Conservation (phyloP, 2,113 vertebrate species). For the Hippocampus guttulatus region DNA sequence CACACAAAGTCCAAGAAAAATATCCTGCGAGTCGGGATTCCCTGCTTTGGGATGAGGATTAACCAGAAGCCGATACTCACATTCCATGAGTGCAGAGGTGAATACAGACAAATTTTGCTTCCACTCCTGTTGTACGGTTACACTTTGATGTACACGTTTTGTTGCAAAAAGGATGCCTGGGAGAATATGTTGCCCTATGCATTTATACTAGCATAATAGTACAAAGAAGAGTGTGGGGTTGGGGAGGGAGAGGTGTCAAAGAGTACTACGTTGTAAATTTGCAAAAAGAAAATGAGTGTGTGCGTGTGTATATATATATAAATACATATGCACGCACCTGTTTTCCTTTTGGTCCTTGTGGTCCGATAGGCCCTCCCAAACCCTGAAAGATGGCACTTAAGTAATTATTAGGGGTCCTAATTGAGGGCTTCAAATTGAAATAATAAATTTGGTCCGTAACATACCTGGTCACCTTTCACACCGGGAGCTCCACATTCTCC, state of each 20-base stretch:
- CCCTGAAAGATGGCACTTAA: constrained; percentile 58
- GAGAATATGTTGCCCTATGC: neutral
- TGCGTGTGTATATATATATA: too few relatives aligned
- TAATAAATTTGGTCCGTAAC: constrained; percentile 22
- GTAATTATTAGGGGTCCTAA: constrained; percentile 6
- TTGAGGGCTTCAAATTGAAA: neutral
- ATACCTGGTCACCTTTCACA: constrained; percentile 79
- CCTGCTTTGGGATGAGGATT: constrained; percentile 66
- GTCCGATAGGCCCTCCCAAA: constrained; percentile 65
- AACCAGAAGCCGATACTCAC: constrained; percentile 70
- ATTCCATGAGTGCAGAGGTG: constrained; percentile 74
- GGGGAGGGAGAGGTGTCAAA: neutral
- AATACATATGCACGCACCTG: constrained; percentile 61
- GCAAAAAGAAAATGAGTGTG: too few relatives aligned
- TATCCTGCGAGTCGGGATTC: constrained; percentile 69
- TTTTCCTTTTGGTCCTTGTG: constrained; percentile 72
- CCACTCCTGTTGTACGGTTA: constrained; percentile 38
- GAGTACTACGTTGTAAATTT: neutral
- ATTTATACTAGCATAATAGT: neutral
- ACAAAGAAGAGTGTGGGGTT: neutral
- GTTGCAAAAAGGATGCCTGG: neutral
- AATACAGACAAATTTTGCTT: constrained; percentile 37
- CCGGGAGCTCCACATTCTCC: constrained; percentile 84
- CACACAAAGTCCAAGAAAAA: constrained; percentile 71
- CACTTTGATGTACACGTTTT: constrained; percentile 18